Evolutionary conservation across 53 echinoderm and acorn worm species (phyloP).

Genomic region (Crossaster papposus): DNA sequence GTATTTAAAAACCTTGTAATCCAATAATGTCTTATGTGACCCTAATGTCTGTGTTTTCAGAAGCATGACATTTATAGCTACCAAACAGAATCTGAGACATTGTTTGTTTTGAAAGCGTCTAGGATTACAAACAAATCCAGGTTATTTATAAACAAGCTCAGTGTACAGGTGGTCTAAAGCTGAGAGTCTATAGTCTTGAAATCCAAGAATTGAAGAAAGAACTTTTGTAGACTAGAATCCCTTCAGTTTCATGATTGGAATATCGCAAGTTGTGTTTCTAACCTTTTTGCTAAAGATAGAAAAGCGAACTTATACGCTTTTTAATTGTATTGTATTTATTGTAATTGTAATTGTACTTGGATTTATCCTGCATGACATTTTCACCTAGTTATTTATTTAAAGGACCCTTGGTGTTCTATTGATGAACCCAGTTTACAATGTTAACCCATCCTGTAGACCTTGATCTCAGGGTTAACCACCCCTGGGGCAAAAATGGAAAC

Average conservation of each 20-base stretch:
- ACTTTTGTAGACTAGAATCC: background rate
- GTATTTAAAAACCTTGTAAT: background rate
- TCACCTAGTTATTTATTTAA: too few relatives aligned
- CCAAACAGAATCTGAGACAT: background rate
- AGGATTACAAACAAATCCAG: constrained; percentile 3
- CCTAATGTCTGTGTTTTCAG: background rate
- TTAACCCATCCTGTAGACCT: too few relatives aligned
- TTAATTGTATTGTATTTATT: too few relatives aligned
- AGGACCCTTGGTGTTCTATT: too few relatives aligned
- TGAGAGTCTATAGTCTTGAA: background rate
- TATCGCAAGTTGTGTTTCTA: too few relatives aligned
- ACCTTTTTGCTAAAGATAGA: too few relatives aligned
- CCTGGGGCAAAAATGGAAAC: background rate
- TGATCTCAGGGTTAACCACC: background rate
- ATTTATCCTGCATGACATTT: too few relatives aligned
- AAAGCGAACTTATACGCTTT: too few relatives aligned
- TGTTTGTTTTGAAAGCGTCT: constrained; percentile 28
- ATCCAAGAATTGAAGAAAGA: background rate
- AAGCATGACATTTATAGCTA: background rate
- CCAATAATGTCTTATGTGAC: constrained; percentile 16
- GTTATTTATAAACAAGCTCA: constrained; percentile 10
- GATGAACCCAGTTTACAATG: too few relatives aligned
- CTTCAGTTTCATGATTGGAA: background rate
- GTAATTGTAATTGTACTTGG: too few relatives aligned
- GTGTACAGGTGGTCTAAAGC: constrained; percentile 1